Conservation (phyloP, 2,888 invertebrate genomes). For the Troglohyphantes excavatus region DNA sequence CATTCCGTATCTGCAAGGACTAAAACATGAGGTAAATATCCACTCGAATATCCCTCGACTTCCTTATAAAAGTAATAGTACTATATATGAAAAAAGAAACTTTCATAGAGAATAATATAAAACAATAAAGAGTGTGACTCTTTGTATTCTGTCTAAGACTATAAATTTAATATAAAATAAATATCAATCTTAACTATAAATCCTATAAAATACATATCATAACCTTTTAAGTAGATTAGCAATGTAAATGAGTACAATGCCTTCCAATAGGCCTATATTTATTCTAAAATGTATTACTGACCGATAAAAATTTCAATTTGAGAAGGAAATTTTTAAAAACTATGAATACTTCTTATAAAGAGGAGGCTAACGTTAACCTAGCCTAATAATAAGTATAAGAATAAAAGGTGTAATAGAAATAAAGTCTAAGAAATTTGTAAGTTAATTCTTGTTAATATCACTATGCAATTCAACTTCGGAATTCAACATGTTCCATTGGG, state of each 20-base stretch:
- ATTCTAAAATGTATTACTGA: not conserved
- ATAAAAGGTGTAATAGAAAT: not conserved
- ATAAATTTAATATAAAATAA: constrained; percentile 33
- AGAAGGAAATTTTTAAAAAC: not conserved
- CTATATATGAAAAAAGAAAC: not conserved
- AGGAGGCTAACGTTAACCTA: not conserved
- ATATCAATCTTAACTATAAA: constrained; percentile 20
- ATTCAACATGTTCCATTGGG: not conserved
- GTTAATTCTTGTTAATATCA: not conserved
- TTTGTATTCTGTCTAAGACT: not conserved
- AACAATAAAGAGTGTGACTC: not conserved
- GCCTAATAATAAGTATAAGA: not conserved
- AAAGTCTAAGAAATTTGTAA: not conserved
- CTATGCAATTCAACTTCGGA: not conserved
- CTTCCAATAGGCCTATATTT: not conserved
- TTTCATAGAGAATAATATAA: not conserved
- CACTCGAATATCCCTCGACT: not conserved
- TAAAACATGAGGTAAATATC: not conserved
- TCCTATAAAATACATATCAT: constrained; percentile 1
- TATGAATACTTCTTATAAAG: not conserved
- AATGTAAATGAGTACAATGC: constrained; percentile 11
- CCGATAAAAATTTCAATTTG: not conserved
- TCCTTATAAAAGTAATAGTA: not conserved
- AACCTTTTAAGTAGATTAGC: not conserved
- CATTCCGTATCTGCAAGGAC: not conserved